These are phyloP conservation scores for Crepidodera aurea DNA, from an alignment of 2,888 invertebrate genomes.

Conservation along the genomic window DNA sequence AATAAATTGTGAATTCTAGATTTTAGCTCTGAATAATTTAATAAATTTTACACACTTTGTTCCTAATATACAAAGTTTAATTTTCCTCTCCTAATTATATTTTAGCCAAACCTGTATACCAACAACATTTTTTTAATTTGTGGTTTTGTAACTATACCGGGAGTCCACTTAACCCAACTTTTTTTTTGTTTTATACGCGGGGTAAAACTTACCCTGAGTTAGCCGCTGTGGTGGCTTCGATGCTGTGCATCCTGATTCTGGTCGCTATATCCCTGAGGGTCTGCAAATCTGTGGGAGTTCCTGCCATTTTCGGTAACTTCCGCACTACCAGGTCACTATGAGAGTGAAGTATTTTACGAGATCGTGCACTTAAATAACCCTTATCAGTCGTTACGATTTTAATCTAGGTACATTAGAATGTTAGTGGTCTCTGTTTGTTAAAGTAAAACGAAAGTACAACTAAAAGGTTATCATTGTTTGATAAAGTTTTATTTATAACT, in stretches of 20 bases:
- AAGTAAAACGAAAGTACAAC: neutral
- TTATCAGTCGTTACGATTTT: conserved; percentile 9
- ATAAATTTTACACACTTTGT: too few species aligned
- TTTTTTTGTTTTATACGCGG: too few species aligned
- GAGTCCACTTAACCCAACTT: too few species aligned
- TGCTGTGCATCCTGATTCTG: conserved; percentile 90
- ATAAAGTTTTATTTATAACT: neutral
- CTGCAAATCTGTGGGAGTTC: conserved; percentile 61
- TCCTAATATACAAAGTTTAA: too few species aligned
- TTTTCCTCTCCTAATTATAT: too few species aligned
- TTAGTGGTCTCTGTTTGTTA: neutral
- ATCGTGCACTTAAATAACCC: conserved; percentile 23
- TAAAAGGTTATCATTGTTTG: conserved; percentile 5
- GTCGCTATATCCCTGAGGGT: conserved; percentile 91
- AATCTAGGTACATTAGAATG: neutral
- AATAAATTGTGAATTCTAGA: too few species aligned
- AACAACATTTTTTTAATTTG: too few species aligned
- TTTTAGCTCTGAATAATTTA: too few species aligned
- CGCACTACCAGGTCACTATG: conserved; percentile 3
- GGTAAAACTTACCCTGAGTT: conserved; percentile 86
- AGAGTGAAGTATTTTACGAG: conserved; percentile 12
- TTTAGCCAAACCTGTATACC: too few species aligned
- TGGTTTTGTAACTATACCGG: too few species aligned
- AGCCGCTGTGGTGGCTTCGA: conserved; percentile 89
- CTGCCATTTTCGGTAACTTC: conserved; percentile 44